Evolutionary conservation across 1,140 invertebrate species (phyloP), one percentile per base, ranked within the genome.

Genomic region (Hycleus phaleratus): DNA sequence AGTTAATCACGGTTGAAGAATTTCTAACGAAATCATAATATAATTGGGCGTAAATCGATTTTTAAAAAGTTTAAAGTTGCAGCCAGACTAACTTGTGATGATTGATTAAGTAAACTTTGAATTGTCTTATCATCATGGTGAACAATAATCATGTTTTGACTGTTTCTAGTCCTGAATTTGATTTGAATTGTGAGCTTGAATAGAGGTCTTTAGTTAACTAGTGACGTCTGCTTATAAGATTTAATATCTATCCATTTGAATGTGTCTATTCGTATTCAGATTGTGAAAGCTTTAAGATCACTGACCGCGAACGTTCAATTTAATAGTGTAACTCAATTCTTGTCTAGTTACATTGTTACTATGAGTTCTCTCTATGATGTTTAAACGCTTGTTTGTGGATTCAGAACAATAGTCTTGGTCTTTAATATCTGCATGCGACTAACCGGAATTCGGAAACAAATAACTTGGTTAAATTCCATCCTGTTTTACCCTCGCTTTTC

Each of bases 251-350:
- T 55, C 44, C 46, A 39, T 46, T 55, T 24, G 39, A 18, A 18
- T 18, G 18, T 18, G 45, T 46, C 44, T 46, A 55, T 55, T 55
- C 45, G 52, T 55, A 55, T 55, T 55, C 52, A 55, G 52, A 48
- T 55, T 55, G 52, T 55, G 52, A 55, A 55, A 55, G 44, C 52
- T 44, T 55, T 44, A 55, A 55, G 52, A 55, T 55, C 52, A 55
- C 44, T 55, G 52, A 55, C 52, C 52, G 45, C 52, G 52, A 55
- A 55, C 44, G 52, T 12, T 44, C 52, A 55, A 55, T 55, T 55
- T 55, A 55, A 55, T 55, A 55, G 52, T 46, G 42, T 51, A 51
- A 51, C 49, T 55, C 47, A 46, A 55, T 55, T 55, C 32, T 38
- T 47, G 52, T 26, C 46, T 43, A 18, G 32, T 38, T 46, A 39